Evolutionary conservation across 2,113 vertebrate genomes (phyloP), one percentile per base, ranked within the genome.

Genomic region (Globicephala melas): DNA sequence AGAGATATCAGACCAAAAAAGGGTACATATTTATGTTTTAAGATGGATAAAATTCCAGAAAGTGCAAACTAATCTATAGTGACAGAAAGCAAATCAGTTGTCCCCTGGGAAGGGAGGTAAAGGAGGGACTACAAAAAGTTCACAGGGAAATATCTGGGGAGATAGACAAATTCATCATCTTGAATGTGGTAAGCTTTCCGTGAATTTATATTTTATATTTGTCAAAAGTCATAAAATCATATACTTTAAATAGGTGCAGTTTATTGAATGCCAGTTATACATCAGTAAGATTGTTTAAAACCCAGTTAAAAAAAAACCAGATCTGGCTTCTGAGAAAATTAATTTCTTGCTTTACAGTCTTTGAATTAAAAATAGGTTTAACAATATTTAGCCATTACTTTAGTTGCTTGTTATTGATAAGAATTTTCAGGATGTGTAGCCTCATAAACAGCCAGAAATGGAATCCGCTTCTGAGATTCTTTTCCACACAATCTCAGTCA

Each of bases 231-330:
- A 44, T 83, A 18, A 41, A 94, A 36, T 73, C 9, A 71, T 65
- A 15, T 4, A 60, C 4, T 87, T 89, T 53, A 93, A 70, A 38
- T 77, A 74, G 33, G 18, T 70, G 1, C 8, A 44, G 3, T 77
- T 71, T 53, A 90, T 58, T 96, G 8, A 89, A 73, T 58, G n/a
- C 67, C 63, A 87, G 15, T 23, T 76, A 79, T 33, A n/a, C 3
- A 1, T n/a, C 5, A 90, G 26, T 58, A 15, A 58, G 47, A 25
- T 0, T 53, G 2, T 76, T 74, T 28, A 13, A 31, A 38, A 41
- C 33, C 9, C 65, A n/a, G 31, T 67, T 67, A 14, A 21, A 47
- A 13, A 8, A 14, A n/a, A 67, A 28, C 3, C 28, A 0, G 5
- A 2, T 28, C 47, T 62, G 11, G 10, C 21, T 70, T 80, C 44